Conservation (phyloP, 1,140 invertebrate species). For the Nasonia longicornis region DNA sequence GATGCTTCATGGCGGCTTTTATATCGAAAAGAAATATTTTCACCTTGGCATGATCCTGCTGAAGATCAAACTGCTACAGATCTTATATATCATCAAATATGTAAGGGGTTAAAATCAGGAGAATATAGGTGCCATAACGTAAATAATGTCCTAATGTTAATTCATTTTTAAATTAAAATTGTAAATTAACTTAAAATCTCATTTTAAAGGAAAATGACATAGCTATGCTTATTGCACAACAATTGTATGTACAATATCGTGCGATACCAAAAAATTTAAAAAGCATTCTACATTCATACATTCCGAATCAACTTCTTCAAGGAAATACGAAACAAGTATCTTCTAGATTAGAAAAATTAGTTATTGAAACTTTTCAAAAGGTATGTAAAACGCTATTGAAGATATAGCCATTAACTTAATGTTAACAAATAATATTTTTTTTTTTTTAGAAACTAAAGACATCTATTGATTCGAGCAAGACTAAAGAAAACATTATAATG, state of each 20-base stretch:
- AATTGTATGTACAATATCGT: slow-evolving; percentile 89
- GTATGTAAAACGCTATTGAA: slow-evolving; percentile 39
- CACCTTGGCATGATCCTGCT: slow-evolving; percentile 90
- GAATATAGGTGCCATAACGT: slow-evolving; percentile 82
- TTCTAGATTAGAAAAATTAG: slow-evolving; percentile 80
- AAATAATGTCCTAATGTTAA: slow-evolving; percentile 16
- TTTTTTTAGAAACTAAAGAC: slow-evolving; percentile 71
- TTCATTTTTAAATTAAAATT: slow-evolving; percentile 2
- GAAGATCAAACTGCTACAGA: slow-evolving; percentile 85
- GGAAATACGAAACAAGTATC: slow-evolving; percentile 70
- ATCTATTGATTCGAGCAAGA: slow-evolving; percentile 71
- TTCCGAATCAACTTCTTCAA: slow-evolving; percentile 84
- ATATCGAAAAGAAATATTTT: slow-evolving; percentile 91
- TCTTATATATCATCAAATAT: slow-evolving; percentile 87
- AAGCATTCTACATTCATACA: slow-evolving; percentile 81
- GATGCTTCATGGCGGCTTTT: slow-evolving; percentile 83
- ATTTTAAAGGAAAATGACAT: slow-evolving; percentile 81
- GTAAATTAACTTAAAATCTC: neutral
- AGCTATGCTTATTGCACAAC: slow-evolving; percentile 87
- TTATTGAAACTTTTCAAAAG: slow-evolving; percentile 72
- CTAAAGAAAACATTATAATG: slow-evolving; percentile 89
- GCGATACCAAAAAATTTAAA: slow-evolving; percentile 78
- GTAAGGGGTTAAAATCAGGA: slow-evolving; percentile 85
- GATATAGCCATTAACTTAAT: neutral
- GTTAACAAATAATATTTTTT: neutral